Conservation (phyloP, 2,113 vertebrate species). For the Eidolon helvum region DNA sequence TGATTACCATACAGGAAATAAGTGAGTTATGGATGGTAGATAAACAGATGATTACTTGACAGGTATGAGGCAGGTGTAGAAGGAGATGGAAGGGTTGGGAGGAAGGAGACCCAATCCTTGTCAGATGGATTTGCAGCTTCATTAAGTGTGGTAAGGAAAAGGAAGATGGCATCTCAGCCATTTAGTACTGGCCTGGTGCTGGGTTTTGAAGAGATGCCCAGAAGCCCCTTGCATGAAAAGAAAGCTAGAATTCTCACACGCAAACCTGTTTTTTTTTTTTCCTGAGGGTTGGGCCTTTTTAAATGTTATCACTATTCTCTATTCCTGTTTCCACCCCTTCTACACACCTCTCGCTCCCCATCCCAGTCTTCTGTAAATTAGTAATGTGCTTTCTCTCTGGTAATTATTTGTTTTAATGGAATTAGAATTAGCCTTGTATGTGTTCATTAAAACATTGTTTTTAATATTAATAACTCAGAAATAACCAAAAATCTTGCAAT, state of each 20-base stretch:
- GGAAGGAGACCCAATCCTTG: not conserved
- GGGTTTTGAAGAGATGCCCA: constrained; percentile 29
- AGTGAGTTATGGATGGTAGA: not conserved
- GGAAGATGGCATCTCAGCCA: constrained; percentile 30
- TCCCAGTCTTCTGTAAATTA: not conserved
- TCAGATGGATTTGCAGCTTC: not conserved
- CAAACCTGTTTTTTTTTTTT: not conserved
- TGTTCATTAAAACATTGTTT: not conserved
- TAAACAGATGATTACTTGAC: not conserved
- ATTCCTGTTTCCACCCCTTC: constrained; percentile 27
- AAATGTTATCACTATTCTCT: constrained; percentile 19
- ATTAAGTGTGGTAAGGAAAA: not conserved
- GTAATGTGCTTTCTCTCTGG: not conserved
- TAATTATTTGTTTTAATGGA: constrained; percentile 24
- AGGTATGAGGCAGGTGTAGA: not conserved
- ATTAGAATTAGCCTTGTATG: not conserved
- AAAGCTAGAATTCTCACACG: not conserved
- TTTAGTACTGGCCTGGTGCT: not conserved
- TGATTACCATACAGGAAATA: constrained; percentile 30
- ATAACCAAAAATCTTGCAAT: constrained; percentile 14
- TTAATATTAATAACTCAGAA: not conserved
- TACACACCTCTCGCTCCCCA: not conserved
- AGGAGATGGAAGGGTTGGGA: not conserved
- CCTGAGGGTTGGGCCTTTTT: not conserved
- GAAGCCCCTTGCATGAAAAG: constrained; percentile 10